phyloP scores from a whole-genome alignment of 1,140 invertebrate species.

The Drosophila cardini region DNA sequence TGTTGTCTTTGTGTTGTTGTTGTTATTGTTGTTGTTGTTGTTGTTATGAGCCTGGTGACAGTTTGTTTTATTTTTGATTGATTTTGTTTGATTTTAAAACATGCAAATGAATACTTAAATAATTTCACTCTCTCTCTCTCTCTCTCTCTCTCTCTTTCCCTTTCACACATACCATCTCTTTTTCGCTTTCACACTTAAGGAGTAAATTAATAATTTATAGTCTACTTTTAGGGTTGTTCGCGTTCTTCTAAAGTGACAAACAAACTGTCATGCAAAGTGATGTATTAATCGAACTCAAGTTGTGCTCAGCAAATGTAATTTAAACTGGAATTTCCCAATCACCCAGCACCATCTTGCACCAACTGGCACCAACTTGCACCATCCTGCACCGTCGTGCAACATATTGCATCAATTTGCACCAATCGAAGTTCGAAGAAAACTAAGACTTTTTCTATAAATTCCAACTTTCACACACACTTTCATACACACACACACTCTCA shows the following conservation, averaged over 20 bases:
- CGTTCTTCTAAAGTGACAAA: constrained; percentile 33
- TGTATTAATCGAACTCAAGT: constrained; percentile 12
- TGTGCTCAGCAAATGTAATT: constrained; percentile 9
- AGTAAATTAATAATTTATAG: not conserved
- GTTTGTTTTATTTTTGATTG: constrained; percentile 45
- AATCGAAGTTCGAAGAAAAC: not conserved
- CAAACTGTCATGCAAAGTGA: constrained; percentile 40
- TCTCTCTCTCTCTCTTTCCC: not conserved
- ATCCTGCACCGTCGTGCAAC: not conserved
- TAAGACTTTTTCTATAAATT: not conserved
- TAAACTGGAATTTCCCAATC: not conserved
- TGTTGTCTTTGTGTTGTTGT: constrained; percentile 59
- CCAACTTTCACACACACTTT: not conserved
- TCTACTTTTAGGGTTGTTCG: constrained; percentile 1
- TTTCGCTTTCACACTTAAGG: constrained; percentile 4
- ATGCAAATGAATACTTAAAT: constrained; percentile 70
- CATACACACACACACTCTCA: not conserved
- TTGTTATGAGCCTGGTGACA: constrained; percentile 67
- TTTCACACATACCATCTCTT: not conserved
- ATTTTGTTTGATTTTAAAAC: constrained; percentile 58
- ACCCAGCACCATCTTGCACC: not conserved
- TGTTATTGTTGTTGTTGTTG: constrained; percentile 45
- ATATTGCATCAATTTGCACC: no score
- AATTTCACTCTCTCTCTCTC: not conserved
- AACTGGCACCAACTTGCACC: not conserved